phyloP scores from a whole-genome alignment of 2,888 invertebrate species.

The Theodoxus fluviatilis region DNA sequence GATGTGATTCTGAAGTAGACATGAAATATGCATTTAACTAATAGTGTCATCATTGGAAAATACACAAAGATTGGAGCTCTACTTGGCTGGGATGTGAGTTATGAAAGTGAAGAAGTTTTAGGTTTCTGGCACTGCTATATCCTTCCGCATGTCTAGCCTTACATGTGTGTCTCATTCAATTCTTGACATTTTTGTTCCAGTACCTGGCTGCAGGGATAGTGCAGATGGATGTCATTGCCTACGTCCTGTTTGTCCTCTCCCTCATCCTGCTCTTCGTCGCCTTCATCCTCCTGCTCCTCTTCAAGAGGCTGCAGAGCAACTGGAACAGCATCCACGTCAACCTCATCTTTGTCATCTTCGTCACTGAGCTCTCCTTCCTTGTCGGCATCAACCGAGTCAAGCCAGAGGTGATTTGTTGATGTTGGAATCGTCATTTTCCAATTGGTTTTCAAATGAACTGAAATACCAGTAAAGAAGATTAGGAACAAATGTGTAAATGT shows the following conservation, averaged over 20 bases:
- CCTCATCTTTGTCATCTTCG: constrained; percentile 86
- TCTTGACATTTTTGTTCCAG: constrained; percentile 44
- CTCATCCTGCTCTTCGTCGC: constrained; percentile 81
- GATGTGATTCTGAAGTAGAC: too few relatives aligned
- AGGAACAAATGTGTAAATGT: too few relatives aligned
- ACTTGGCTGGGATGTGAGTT: too few relatives aligned
- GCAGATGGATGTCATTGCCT: constrained; percentile 71
- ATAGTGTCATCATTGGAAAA: too few relatives aligned
- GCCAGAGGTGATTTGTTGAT: constrained; percentile 73
- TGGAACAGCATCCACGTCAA: constrained; percentile 94
- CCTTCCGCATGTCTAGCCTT: too few relatives aligned
- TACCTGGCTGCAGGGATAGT: constrained; percentile 41
- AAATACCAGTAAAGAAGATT: not conserved
- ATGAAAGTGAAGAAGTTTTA: too few relatives aligned
- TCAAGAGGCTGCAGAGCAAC: constrained; percentile 71
- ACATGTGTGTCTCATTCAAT: constrained; percentile 3
- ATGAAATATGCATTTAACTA: too few relatives aligned
- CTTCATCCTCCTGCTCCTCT: constrained; percentile 80
- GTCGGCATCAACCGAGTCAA: constrained; percentile 84
- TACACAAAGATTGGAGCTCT: too few relatives aligned
- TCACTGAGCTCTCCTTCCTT: constrained; percentile 84
- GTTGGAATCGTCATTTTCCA: not conserved
- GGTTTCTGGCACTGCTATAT: too few relatives aligned
- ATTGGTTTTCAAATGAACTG: not conserved
- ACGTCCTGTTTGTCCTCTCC: constrained; percentile 85